Base-by-base conservation (phyloP, 1,140 invertebrate species). In the Zophobas atratus region DNA sequence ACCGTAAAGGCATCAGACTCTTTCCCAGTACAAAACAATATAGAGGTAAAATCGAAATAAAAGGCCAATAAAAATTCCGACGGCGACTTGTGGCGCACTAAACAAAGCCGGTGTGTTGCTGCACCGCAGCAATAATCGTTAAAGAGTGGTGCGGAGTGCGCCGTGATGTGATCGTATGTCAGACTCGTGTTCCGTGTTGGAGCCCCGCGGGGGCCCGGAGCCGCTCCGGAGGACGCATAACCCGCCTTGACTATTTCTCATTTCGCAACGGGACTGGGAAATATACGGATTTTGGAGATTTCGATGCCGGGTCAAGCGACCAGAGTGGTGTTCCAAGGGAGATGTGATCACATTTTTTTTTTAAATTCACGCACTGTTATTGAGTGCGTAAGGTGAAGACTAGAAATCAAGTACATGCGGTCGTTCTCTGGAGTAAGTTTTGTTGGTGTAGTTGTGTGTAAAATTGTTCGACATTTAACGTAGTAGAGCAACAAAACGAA, bases 131-230 rank as follows among this genome's bases (percentile, higher is more conserved):
- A 81, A 79, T 79, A 81, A 81, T 77, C 77, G 77, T 81, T 79
- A 79, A 78, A 77, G 77, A 57, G 71, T 75, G 70, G 63, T 75
- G 79, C 75, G 72, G 76, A 79, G 77, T 81, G 77, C 60, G 73
- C 70, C 53, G 67, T 78, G 75, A 81, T 81, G 79, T 51, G 75
- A 81, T 81, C 79, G 75, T 79, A 79, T 77, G 70, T 81, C 71
- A 76, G 79, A 53, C 79, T 77, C 77, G 77, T 79, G 79, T 81
- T 79, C 74, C 67, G 74, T 79, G 77, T 81, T 76, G 70, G 75
- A 63, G 43, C 77, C 57, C 79, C 48, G 67, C 77, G 70, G 79
- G 74, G 75, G 38, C 43, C 75, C 75, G 39, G 56, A 46, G 60
- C 56, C 74, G 56, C 41, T 70, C 75, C 75, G 43, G 46, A 56